Evolutionary conservation across 64 coral and sea anemone genomes (phyloP).

Genomic region (Anthopleura sola): DNA sequence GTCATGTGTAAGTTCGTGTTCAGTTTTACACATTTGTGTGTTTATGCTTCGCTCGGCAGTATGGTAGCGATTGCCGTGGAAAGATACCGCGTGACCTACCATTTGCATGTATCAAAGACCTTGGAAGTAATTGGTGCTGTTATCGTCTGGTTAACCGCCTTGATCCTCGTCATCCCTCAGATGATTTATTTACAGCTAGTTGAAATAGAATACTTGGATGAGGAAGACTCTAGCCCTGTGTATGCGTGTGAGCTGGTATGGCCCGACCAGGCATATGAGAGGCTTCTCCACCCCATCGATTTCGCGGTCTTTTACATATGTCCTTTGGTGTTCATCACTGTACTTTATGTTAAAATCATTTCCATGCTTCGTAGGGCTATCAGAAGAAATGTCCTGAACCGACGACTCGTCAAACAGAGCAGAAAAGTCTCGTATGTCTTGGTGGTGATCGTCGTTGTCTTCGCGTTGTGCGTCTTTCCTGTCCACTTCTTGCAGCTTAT

Average conservation of each 20-base stretch:
- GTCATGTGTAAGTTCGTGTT: conserved; percentile 60
- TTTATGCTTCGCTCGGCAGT: conserved; percentile 50
- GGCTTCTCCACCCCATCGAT: conserved; percentile 59
- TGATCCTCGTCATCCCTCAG: conserved; percentile 42
- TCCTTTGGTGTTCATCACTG: conserved; percentile 35
- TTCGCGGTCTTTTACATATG: conserved; percentile 27
- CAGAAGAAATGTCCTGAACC: conserved; percentile 6
- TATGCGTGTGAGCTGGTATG: conserved; percentile 50
- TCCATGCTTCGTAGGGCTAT: conserved; percentile 19
- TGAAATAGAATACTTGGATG: not conserved
- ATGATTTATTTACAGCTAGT: conserved; percentile 30
- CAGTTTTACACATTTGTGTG: conserved; percentile 44
- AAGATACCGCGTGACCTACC: conserved; percentile 23
- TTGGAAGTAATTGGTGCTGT: not conserved
- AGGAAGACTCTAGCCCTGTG: not conserved
- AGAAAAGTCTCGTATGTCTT: conserved; percentile 12
- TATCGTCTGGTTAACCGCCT: conserved; percentile 17
- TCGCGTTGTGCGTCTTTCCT: conserved; percentile 50
- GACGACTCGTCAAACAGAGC: conserved; percentile 16
- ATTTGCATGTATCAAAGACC: not conserved
- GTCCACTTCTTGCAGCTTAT: conserved; percentile 43
- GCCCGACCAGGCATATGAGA: conserved; percentile 45
- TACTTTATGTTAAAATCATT: conserved; percentile 58
- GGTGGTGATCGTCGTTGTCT: conserved; percentile 30
- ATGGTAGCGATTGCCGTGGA: conserved; percentile 55